Evolutionary conservation across 2,888 invertebrate species (phyloP).

Genomic region (Theretra japonica): DNA sequence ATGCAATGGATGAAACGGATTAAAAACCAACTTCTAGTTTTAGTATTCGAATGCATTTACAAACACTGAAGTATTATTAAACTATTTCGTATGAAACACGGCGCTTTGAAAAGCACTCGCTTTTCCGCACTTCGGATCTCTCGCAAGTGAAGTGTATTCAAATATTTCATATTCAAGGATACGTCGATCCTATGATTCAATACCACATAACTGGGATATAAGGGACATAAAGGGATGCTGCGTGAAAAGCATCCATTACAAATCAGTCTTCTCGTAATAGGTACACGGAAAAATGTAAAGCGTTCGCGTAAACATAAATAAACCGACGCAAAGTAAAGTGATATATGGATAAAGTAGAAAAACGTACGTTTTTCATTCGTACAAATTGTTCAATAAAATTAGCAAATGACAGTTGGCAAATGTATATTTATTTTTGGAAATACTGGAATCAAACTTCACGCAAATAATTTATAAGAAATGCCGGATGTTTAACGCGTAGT

Average conservation of each 20-base stretch:
- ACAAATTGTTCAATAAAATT: conserved; percentile 31
- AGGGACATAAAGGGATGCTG: conserved; percentile 18
- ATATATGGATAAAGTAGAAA: conserved; percentile 30
- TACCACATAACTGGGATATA: not conserved
- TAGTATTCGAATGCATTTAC: not conserved
- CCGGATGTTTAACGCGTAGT: not conserved
- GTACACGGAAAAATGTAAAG: conserved; percentile 32
- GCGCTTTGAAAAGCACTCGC: not conserved
- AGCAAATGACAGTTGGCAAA: conserved; percentile 31
- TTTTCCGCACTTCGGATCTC: not conserved
- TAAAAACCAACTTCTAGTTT: too few species aligned
- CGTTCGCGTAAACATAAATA: conserved; percentile 34
- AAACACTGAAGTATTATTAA: not conserved
- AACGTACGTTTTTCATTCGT: conserved; percentile 29
- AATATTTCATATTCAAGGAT: not conserved
- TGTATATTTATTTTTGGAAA: conserved; percentile 23
- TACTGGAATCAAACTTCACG: not conserved
- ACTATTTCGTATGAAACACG: not conserved
- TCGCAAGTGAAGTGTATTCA: not conserved
- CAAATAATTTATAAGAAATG: not conserved
- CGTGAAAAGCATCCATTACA: not conserved
- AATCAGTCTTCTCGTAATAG: conserved; percentile 27
- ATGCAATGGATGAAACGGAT: too few species aligned
- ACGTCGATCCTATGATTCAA: not conserved
- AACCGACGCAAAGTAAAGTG: conserved; percentile 31